Evolutionary conservation across 2,888 invertebrate genomes (phyloP).

Genomic region (Phrixothrix hirtus): DNA sequence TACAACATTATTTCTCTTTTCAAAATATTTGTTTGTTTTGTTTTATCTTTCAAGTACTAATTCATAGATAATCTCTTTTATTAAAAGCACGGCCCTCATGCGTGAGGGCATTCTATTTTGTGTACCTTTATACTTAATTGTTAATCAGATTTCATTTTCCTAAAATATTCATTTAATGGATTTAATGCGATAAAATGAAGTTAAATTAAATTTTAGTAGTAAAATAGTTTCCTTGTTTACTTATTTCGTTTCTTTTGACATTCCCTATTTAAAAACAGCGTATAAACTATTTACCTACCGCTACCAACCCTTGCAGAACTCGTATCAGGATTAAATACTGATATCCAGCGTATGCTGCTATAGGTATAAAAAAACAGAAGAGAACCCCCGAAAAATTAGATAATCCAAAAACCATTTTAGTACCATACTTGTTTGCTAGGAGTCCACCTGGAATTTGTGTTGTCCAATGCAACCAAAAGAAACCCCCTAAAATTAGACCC

Average conservation of each 20-base stretch:
- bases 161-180: too few species aligned
- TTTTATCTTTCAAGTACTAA: too few species aligned
- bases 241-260: neutral
- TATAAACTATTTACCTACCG: conserved; percentile 67
- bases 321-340: conserved; percentile 63
- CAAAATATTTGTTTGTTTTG: too few species aligned
- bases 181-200: too few species aligned
- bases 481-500: conserved; percentile 67
- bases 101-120: too few species aligned
- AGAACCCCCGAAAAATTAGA: conserved; percentile 67
- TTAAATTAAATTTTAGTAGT: neutral
- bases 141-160: too few species aligned
- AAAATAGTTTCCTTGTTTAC: neutral
- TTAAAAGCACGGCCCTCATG: too few species aligned
- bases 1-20: too few species aligned
- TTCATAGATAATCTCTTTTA: too few species aligned
- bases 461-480: conserved; percentile 74
- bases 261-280: too few species aligned
- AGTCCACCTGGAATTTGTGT: conserved; percentile 75
- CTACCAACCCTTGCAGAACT: conserved; percentile 69
- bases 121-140: too few species aligned
- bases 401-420: conserved; percentile 70
- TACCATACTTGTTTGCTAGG: conserved; percentile 69
- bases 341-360: conserved; percentile 63
- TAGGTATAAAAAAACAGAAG: conserved; percentile 68